Evolutionary conservation across 2,797 vertebrate species (phyloP).

Genomic region (Trachurus trachurus): DNA sequence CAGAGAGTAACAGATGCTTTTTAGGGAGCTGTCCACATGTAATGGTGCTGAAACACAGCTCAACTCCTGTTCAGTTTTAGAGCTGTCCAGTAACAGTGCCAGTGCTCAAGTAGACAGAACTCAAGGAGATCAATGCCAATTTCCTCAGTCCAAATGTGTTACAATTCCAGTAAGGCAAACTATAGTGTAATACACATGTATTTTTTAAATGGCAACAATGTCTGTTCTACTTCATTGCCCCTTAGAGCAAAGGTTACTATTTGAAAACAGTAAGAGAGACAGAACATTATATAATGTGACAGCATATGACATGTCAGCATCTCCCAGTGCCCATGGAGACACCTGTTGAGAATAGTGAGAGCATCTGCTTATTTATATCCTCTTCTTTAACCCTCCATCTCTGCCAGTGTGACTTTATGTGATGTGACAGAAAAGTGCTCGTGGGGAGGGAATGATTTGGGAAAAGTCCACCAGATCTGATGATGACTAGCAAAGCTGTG

Average conservation of each 20-base stretch:
- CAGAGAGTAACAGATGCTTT: not conserved
- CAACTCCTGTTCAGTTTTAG: not conserved
- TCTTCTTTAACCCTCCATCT: constrained; percentile 13
- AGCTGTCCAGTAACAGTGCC: constrained; percentile 54
- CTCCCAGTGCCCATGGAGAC: constrained; percentile 17
- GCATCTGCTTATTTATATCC: constrained; percentile 11
- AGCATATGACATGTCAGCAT: not conserved
- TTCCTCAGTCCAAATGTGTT: not conserved
- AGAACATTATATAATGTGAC: not conserved
- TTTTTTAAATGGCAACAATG: not conserved
- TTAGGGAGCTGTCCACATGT: constrained; percentile 50
- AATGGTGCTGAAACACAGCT: constrained; percentile 61
- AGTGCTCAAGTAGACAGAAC: not conserved
- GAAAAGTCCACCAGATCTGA: constrained; percentile 4
- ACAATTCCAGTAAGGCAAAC: not conserved
- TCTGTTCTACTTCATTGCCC: not conserved
- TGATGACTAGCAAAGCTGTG: constrained; percentile 1
- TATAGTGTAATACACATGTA: not conserved
- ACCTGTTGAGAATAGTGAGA: not conserved
- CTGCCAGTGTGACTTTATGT: constrained; percentile 17
- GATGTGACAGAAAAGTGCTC: constrained; percentile 30
- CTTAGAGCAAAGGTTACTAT: not conserved
- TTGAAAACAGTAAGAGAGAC: not conserved
- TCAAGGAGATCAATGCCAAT: not conserved
- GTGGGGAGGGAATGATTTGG: constrained; percentile 20